Conservation (phyloP, 2,888 invertebrate genomes). For the Pammene fasciana region DNA sequence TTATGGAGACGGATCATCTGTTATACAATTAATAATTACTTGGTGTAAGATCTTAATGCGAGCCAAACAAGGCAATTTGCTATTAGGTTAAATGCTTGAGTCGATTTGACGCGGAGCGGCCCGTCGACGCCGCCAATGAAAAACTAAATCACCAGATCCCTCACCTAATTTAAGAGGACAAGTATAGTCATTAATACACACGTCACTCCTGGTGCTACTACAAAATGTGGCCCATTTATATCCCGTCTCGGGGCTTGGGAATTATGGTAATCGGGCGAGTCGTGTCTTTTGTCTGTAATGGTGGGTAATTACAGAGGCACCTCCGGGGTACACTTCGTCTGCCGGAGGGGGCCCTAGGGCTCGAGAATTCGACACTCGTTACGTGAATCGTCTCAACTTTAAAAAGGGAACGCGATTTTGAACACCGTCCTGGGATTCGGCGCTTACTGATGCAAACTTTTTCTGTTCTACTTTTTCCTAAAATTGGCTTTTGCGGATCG, state of each 20-base stretch:
- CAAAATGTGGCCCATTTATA: slow-evolving; percentile 82
- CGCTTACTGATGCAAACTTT: slow-evolving; percentile 63
- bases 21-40: slow-evolving; percentile 30
- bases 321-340: slow-evolving; percentile 78
- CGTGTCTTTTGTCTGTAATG: slow-evolving; percentile 83
- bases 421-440: slow-evolving; percentile 74
- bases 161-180: slow-evolving; percentile 82
- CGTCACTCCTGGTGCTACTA: slow-evolving; percentile 81
- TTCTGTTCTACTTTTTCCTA: slow-evolving; percentile 56
- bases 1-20: slow-evolving; percentile 19
- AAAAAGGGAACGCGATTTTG: slow-evolving; percentile 80
- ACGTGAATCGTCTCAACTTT: slow-evolving; percentile 81
- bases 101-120: slow-evolving; percentile 51
- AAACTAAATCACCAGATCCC: slow-evolving; percentile 81
- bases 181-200: slow-evolving; percentile 82
- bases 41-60: slow-evolving; percentile 44
- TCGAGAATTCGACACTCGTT: slow-evolving; percentile 81
- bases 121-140: slow-evolving; percentile 66
- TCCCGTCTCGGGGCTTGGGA: slow-evolving; percentile 77
- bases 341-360: slow-evolving; percentile 67
- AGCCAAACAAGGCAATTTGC: slow-evolving; percentile 42
- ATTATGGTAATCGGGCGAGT: slow-evolving; percentile 83
- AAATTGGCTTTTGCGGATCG: slow-evolving; percentile 57
- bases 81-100: slow-evolving; percentile 53
- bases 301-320: slow-evolving; percentile 80